Conservation (phyloP, 2,888 invertebrate species). For the Reticulitermes lucifugus region DNA sequence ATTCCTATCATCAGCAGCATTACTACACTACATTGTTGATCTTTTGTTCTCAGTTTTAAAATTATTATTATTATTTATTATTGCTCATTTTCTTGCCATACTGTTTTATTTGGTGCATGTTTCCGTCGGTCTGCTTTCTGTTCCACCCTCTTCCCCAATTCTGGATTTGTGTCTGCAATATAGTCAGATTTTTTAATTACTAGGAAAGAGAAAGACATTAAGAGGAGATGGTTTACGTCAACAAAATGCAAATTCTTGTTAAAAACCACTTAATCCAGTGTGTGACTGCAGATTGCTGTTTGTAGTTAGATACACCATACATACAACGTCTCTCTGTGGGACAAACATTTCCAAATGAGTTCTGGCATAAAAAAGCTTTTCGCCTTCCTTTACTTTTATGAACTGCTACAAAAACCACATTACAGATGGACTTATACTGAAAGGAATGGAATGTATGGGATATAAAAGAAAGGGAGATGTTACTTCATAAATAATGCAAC, state of each 20-base stretch:
- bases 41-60: no score
- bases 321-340: background rate
- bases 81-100: no score
- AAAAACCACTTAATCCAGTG: background rate
- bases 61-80: no score
- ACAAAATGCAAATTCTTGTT: background rate
- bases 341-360: constrained; percentile 8
- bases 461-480: background rate
- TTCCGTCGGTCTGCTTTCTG: background rate
- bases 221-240: background rate
- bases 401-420: background rate
- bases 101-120: no score
- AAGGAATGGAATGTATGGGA: background rate
- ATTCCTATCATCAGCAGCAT: no score
- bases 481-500: constrained; percentile 23
- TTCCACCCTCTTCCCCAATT: background rate
- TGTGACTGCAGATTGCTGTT: background rate
- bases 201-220: background rate
- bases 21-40: no score
- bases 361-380: background rate
- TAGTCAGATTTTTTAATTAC: background rate
- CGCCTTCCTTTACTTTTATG: background rate
- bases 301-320: background rate
- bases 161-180: background rate
- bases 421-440: background rate